Conservation (phyloP, 2,113 vertebrate genomes). For the Crotalus tigris region DNA sequence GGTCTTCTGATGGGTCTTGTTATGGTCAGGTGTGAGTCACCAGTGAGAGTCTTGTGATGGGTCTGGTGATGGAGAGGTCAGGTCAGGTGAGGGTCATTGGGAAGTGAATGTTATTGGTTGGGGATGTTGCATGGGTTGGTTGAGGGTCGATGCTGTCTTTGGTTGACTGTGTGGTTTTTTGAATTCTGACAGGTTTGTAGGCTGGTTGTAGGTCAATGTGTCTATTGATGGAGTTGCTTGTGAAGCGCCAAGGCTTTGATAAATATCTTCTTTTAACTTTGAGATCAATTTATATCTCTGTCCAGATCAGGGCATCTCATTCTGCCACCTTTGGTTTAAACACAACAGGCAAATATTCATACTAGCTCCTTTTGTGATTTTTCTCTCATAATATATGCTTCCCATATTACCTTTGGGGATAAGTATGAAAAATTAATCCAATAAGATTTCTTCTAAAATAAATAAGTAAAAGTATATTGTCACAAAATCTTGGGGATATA, state of each 20-base stretch:
- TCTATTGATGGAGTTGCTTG: background rate
- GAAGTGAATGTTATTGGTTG: background rate
- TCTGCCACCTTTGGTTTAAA: background rate
- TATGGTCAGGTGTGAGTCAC: background rate
- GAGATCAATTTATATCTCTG: background rate
- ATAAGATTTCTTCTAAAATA: background rate
- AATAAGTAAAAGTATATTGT: background rate
- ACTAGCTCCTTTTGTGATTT: background rate
- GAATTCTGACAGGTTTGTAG: background rate
- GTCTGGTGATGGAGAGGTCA: background rate
- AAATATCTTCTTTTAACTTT: background rate
- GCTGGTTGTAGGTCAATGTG: background rate
- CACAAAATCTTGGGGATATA: background rate
- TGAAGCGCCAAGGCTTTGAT: background rate
- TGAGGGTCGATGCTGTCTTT: background rate
- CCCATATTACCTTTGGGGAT: background rate
- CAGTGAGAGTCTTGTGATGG: background rate
- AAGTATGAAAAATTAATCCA: background rate
- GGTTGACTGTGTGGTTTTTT: background rate
- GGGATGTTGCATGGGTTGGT: background rate
- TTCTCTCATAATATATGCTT: background rate
- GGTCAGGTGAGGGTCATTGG: background rate
- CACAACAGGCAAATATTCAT: background rate
- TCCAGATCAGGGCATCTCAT: background rate
- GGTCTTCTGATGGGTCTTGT: background rate